A percentile compares a stretch with the other conserved stretches of the same genome.
Evolutionary conservation across 2,888 invertebrate genomes (phyloP).

Genomic region (Drosophila merina): DNA sequence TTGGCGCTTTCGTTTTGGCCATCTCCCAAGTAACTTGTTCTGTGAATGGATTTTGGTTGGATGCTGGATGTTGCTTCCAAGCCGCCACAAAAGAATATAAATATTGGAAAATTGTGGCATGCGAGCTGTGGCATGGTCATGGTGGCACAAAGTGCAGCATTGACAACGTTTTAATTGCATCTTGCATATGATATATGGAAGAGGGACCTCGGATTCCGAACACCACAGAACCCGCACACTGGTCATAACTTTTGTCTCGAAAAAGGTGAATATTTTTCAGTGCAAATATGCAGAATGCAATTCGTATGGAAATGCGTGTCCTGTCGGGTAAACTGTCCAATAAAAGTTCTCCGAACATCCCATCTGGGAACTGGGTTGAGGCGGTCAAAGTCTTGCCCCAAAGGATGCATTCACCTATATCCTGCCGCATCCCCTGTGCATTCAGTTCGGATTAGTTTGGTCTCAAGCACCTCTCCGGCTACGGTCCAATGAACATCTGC

Average conservation of each 20-base stretch:
- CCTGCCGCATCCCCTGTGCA: background rate
- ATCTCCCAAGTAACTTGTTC: constrained; percentile 29
- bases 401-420: constrained; percentile 11
- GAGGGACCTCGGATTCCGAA: constrained; percentile 4
- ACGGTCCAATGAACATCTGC: background rate
- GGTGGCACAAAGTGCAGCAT: constrained; percentile 49
- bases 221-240: constrained; percentile 2
- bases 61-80: background rate
- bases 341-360: constrained; percentile 45
- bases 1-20: constrained; percentile 4
- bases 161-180: constrained; percentile 74
- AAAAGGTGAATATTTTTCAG: constrained; percentile 16
- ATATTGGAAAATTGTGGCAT: constrained; percentile 48
- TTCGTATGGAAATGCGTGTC: constrained; percentile 40
- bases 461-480: constrained; percentile 2
- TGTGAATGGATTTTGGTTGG: constrained; percentile 15
- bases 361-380: constrained; percentile 4
- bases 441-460: constrained; percentile 1
- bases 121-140: constrained; percentile 11
- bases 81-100: constrained; percentile 39
- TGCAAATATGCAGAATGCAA: constrained; percentile 8
- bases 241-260: constrained; percentile 16
- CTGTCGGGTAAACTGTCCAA: constrained; percentile 65
- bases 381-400: constrained; percentile 2
- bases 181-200: constrained; percentile 52